Evolutionary conservation across 2,113 vertebrate genomes (phyloP).

Genomic region (Toxotes jaculatrix): DNA sequence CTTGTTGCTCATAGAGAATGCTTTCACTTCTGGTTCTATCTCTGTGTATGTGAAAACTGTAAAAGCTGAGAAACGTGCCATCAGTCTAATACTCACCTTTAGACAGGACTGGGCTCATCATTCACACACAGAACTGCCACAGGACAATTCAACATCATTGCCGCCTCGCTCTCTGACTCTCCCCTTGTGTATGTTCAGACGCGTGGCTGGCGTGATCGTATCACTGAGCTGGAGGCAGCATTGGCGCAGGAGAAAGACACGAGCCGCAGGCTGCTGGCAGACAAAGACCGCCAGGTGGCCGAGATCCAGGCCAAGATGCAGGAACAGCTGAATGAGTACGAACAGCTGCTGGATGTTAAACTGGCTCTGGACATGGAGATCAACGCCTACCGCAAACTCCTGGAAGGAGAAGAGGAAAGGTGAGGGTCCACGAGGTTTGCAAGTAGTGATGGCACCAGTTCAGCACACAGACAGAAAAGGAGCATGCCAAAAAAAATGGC

Average conservation of each 20-base stretch:
- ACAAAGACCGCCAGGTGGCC: conserved; percentile 88
- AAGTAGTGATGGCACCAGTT: no score
- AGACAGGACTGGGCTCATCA: no score
- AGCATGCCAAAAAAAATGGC: no score
- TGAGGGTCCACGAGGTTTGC: conserved; percentile 49
- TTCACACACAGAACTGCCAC: no score
- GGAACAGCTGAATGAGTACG: conserved; percentile 88
- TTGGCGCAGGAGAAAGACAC: conserved; percentile 87
- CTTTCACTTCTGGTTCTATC: no score
- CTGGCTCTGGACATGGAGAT: conserved; percentile 96
- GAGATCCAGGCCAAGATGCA: conserved; percentile 89
- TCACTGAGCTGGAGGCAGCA: conserved; percentile 86
- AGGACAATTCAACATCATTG: neutral
- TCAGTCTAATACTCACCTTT: no score
- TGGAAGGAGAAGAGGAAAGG: conserved; percentile 95
- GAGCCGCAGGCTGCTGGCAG: conserved; percentile 79
- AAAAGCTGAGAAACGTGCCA: no score
- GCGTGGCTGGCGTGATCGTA: conserved; percentile 88
- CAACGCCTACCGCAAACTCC: conserved; percentile 90
- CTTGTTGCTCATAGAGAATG: no score
- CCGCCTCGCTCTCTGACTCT: neutral
- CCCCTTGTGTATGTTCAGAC: conserved; percentile 71
- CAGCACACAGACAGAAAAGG: no score
- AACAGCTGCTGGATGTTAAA: conserved; percentile 93
- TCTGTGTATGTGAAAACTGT: no score